Conservation (phyloP, 2,113 vertebrate genomes). For the Rafetus swinhoei region DNA sequence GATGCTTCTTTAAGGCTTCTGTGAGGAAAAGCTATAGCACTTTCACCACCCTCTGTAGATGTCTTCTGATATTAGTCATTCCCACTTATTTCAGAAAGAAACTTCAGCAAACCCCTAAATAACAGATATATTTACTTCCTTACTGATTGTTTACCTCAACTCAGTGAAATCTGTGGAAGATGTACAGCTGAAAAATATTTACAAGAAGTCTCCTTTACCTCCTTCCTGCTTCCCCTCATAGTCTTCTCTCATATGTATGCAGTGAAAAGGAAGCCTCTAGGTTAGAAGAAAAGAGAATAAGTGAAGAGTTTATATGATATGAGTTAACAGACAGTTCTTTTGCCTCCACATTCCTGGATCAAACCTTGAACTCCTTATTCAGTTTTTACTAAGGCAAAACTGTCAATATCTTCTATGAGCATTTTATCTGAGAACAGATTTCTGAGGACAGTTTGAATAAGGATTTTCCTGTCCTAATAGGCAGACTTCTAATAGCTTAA, state of each 20-base stretch:
- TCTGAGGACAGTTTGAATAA: not conserved
- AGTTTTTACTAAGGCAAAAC: not conserved
- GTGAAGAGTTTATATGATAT: not conserved
- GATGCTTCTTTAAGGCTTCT: constrained; percentile 38
- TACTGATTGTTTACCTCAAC: constrained; percentile 56
- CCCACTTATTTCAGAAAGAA: constrained; percentile 50
- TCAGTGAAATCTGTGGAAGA: constrained; percentile 38
- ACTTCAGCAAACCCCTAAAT: constrained; percentile 40
- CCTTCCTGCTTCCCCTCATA: not conserved
- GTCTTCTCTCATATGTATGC: not conserved
- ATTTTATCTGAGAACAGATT: not conserved
- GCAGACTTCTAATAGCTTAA: not conserved
- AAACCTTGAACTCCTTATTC: not conserved
- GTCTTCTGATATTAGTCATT: constrained; percentile 50
- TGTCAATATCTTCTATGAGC: not conserved
- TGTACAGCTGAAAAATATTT: constrained; percentile 28
- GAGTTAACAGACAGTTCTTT: not conserved
- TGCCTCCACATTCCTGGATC: not conserved
- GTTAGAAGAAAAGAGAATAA: not conserved
- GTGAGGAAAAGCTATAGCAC: constrained; percentile 21
- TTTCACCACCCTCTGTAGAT: constrained; percentile 15
- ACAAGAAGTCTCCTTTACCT: constrained; percentile 30
- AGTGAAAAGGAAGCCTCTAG: not conserved
- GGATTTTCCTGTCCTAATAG: not conserved
- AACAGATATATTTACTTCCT: constrained; percentile 32